Base-by-base conservation (phyloP, 1,140 invertebrate species). In the Eumeta japonica region DNA sequence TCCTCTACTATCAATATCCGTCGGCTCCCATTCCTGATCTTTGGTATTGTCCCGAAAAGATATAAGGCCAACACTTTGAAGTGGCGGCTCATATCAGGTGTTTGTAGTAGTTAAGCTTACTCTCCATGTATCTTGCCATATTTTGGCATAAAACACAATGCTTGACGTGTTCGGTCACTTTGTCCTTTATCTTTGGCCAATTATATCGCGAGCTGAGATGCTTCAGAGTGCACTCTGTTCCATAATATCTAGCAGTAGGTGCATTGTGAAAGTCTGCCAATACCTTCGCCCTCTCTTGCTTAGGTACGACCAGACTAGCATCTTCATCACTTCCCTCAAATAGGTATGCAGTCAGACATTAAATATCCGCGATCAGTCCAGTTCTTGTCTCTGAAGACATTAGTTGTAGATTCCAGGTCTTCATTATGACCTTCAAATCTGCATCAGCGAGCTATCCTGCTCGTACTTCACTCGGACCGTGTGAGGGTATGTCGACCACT, bases 241-340 rank as follows among this genome's bases (percentile, higher is more conserved):
- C 52, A 20, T 45, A 46, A 32, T 65, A 53, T 3, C 47, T 56
- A 13, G 55, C 48, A 3, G 41, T 50, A 7, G 52, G 50, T 3
- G 49, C 41, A 24, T 62, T 57, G 27, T 67, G 58, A 31, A 42
- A 52, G 16, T 57, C 44, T 2, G 42, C 11, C 16, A 64, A 14
- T 2, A 55, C 30, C 11, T 35, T 28, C 32, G 14, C 19, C 3
- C 43, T 38, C 29, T 54, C 45, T 5, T 37, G 28, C 10, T 7
- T 28, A 0, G 52, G 46, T 1, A 59, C 46, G 3, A 57, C 54
- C 2, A 56, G 31, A 28, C 52, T 45, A 2, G 52, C 47, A 31
- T 59, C 48, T 11, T 41, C 42, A 20, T 29, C 32, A 12, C 24
- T 18, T 10, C 3, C 16, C 1, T 30, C 28, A n/a, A n/a, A n/a